Conservation (phyloP, 2,113 vertebrate species). For the Naja naja region DNA sequence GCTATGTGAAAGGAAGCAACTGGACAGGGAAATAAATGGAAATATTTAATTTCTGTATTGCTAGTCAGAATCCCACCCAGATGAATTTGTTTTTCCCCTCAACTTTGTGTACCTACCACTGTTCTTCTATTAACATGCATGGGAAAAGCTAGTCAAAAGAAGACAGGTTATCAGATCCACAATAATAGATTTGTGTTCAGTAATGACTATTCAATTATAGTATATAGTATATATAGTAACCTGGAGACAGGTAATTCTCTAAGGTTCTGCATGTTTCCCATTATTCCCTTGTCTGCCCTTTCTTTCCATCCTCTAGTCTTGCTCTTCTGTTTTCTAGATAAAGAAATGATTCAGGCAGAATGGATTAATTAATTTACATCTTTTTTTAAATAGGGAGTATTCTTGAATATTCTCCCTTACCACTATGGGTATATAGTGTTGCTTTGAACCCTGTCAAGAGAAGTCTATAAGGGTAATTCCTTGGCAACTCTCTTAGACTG, state of each 20-base stretch:
- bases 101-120: neutral
- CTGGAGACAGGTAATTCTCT: neutral
- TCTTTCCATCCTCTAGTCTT: neutral
- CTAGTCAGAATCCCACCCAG: neutral
- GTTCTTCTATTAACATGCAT: neutral
- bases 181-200: neutral
- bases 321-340: neutral
- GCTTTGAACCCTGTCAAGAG: neutral
- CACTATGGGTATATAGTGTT: neutral
- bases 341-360: neutral
- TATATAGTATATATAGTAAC: neutral
- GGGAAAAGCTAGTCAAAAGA: neutral
- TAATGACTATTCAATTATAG: neutral
- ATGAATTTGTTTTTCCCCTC: neutral
- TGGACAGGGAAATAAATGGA: neutral
- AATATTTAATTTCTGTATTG: neutral
- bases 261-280: neutral
- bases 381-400: neutral
- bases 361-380: neutral
- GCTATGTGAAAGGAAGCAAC: neutral
- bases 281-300: neutral
- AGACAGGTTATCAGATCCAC: neutral
- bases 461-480: neutral
- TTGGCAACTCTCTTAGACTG: neutral
- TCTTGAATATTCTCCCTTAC: accelerated